Evolutionary conservation across 2,888 invertebrate genomes (phyloP).

Genomic region (Ypsolopha sequella): DNA sequence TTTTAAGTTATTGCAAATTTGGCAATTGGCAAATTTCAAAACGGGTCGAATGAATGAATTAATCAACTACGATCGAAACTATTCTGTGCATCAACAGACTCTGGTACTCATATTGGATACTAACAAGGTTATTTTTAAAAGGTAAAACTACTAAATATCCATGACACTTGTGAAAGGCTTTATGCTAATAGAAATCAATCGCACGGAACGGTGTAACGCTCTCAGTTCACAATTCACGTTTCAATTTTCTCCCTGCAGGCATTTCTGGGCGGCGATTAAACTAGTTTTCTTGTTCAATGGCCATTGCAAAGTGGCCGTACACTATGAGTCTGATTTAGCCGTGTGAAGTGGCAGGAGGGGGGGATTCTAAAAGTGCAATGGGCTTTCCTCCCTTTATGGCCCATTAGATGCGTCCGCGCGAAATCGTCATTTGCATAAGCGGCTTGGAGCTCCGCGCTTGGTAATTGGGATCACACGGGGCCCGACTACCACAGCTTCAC

Average conservation of each 20-base stretch:
- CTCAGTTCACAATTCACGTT: not conserved
- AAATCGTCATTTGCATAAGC: constrained; percentile 69
- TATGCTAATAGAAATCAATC: too few species aligned
- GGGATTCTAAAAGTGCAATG: constrained; percentile 52
- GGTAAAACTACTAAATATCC: too few species aligned
- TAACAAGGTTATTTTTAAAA: too few species aligned
- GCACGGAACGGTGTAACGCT: too few species aligned
- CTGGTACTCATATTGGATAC: not conserved
- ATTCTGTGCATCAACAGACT: not conserved
- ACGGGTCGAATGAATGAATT: not conserved
- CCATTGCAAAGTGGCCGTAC: constrained; percentile 1
- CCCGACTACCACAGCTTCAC: constrained; percentile 17
- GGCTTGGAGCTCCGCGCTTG: constrained; percentile 63
- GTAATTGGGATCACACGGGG: constrained; percentile 63
- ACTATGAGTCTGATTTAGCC: constrained; percentile 6
- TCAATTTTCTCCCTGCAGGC: not conserved
- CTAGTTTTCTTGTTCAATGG: constrained; percentile 1
- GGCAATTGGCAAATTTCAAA: not conserved
- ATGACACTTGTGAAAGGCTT: too few species aligned
- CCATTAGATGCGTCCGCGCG: constrained; percentile 67
- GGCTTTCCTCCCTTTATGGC: constrained; percentile 34
- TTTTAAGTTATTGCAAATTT: not conserved
- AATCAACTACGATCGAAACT: not conserved
- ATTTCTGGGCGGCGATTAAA: not conserved
- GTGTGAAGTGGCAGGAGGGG: not conserved